These are phyloP conservation scores for Microcebus murinus DNA, from an alignment of 2,113 vertebrate species.

Conservation along the genomic window DNA sequence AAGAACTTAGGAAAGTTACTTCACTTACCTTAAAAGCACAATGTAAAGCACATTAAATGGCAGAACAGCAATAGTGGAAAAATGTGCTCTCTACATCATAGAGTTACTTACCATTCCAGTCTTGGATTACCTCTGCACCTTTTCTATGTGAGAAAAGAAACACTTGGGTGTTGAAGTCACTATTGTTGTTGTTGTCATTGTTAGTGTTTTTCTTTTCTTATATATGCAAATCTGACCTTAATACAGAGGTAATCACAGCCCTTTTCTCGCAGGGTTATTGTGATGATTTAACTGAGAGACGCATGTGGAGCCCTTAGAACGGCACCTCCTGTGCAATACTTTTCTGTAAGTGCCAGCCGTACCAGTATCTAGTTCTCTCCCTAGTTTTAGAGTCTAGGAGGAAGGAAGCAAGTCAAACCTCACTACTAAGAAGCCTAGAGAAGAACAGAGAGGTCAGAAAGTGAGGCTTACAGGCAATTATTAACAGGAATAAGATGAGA, in stretches of 20 bases:
- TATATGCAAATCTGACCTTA: not conserved
- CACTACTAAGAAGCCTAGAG: not conserved
- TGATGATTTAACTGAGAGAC: not conserved
- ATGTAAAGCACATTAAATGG: not conserved
- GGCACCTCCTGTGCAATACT: not conserved
- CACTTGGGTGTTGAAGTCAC: not conserved
- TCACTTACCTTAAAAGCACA: not conserved
- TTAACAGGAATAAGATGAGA: not conserved
- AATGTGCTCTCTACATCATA: not conserved
- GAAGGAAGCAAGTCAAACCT: not conserved
- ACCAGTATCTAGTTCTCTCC: not conserved
- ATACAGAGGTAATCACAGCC: not conserved
- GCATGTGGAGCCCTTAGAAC: not conserved
- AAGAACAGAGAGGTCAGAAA: not conserved
- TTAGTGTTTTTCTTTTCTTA: not conserved
- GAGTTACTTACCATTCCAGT: not conserved
- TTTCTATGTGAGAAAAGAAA: not conserved
- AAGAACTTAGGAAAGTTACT: not conserved
- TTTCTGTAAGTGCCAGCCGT: not conserved
- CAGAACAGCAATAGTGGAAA: not conserved
- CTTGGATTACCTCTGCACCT: not conserved
- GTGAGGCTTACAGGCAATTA: not conserved
- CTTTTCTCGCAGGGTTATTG: not conserved
- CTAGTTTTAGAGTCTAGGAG: not conserved
- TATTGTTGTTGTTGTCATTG: not conserved